Base-by-base conservation (phyloP, 2,113 vertebrate species). In the Sceloporus undulatus region DNA sequence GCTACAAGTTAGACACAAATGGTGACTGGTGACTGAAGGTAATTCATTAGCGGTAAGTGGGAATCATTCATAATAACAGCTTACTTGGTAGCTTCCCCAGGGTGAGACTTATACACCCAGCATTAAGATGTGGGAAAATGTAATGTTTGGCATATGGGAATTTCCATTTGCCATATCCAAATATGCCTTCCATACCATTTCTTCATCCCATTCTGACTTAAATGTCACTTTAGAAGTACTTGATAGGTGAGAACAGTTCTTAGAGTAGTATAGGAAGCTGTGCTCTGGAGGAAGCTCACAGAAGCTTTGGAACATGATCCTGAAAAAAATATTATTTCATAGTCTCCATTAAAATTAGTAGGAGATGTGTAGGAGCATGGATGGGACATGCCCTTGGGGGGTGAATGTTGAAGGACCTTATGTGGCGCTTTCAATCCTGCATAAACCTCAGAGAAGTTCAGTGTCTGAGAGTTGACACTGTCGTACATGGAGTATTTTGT, bases 1-100 rank as follows among this genome's bases (percentile, higher is more conserved):
- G 40, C 68, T 81, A 34, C 16, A 8, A 62, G 79, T 52, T 81
- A 34, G 52, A 81, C 34, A 81, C 52, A 74, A 71, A 87, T 6
- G 3, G 48, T 9, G 52, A 74, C 29, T 87, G 78, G 34, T 34
- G 34, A 34, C 34, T 34, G 34, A 34, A 81, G 66, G 68, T 78
- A 87, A 87, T 73, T 87, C 78, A 81, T 87, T 81, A 87, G 68
- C 74, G 78, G 52, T 59, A 74, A 87, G 81, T 81, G 79, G 85
- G 85, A 59, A 80, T 87, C 78, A 54, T 80, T 80, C 34, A 52
- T 80, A 87, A 87, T 78, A 27, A n/a, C 78, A 74, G 85, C 38
- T 74, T 59, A 19, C 52, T 87, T 80, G 70, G 78, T 78, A 74
- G 78, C 68, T 42, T 21, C 27, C 34, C 68, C n/a, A 13, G 52